Evolutionary conservation across 2,888 invertebrate species (phyloP).

Genomic region (Falcaria lacertinaria): DNA sequence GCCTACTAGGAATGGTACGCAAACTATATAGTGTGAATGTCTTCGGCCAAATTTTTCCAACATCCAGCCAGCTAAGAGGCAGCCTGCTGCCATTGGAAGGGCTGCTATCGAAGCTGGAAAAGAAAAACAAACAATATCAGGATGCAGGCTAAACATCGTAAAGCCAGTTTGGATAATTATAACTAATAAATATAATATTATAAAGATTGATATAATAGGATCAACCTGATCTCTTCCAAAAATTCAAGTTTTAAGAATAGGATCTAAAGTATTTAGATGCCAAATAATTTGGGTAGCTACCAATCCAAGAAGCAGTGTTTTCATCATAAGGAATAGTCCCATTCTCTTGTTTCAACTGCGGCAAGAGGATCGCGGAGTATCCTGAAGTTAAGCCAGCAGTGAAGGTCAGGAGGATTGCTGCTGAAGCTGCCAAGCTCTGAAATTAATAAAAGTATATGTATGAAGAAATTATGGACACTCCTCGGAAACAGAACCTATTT

Average conservation of each 20-base stretch:
- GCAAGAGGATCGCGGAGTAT: slow-evolving; percentile 82
- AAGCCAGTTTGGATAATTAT: too few species aligned
- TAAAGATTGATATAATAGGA: too few species aligned
- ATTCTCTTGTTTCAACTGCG: slow-evolving; percentile 71
- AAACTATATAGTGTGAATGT: slow-evolving; percentile 74
- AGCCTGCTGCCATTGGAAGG: slow-evolving; percentile 82
- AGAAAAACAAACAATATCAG: too few species aligned
- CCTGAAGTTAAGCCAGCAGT: slow-evolving; percentile 81
- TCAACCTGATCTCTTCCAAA: too few species aligned
- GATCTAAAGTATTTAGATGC: too few species aligned
- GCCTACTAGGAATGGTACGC: slow-evolving; percentile 78
- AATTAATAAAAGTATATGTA: background rate
- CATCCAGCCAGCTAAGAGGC: slow-evolving; percentile 79
- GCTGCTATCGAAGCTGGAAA: slow-evolving; percentile 82
- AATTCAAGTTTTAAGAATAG: too few species aligned
- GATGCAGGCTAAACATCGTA: too few species aligned
- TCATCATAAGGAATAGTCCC: slow-evolving; percentile 64
- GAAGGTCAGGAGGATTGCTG: slow-evolving; percentile 77
- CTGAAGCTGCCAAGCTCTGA: slow-evolving; percentile 73
- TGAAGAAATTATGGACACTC: too few species aligned
- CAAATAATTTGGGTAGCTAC: slow-evolving; percentile 39
- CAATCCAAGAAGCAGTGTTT: slow-evolving; percentile 82
- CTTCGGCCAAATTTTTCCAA: slow-evolving; percentile 82
- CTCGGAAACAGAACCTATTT: too few species aligned
- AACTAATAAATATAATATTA: too few species aligned